phyloP scores from a whole-genome alignment of 30 jellyfish, hydroid and myxozoan species.

The Turritopsis rubra region DNA sequence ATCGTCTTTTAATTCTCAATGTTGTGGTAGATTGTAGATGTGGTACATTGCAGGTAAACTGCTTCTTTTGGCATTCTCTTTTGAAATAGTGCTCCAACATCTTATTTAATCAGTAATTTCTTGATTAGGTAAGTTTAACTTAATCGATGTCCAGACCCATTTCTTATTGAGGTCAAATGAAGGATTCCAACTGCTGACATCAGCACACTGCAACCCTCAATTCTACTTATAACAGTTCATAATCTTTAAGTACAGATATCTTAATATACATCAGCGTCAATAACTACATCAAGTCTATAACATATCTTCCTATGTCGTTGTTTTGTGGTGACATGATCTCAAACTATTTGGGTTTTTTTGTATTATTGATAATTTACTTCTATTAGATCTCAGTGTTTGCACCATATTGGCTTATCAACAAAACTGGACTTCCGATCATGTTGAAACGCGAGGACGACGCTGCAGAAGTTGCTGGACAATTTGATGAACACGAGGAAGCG shows the following conservation, averaged over 20 bases:
- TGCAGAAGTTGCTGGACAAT: slow-evolving; percentile 95
- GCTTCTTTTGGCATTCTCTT: too few relatives aligned
- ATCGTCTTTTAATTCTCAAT: slow-evolving; percentile 70
- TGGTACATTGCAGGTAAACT: slow-evolving; percentile 79
- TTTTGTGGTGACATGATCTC: too few relatives aligned
- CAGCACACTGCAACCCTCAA: too few relatives aligned
- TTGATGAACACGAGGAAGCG: slow-evolving; percentile 97
- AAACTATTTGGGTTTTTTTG: slow-evolving; percentile 9
- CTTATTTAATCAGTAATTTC: too few relatives aligned
- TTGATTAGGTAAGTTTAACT: not conserved
- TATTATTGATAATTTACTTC: not conserved
- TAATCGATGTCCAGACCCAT: not conserved
- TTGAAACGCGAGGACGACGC: slow-evolving; percentile 93
- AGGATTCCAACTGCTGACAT: too few relatives aligned
- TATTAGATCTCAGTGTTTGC: slow-evolving; percentile 84
- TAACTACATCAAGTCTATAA: too few relatives aligned
- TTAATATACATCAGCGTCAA: too few relatives aligned
- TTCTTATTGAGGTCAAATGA: too few relatives aligned
- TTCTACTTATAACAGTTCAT: too few relatives aligned
- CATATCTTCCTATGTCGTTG: too few relatives aligned
- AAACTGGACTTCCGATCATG: slow-evolving; percentile 88
- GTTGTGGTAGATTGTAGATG: slow-evolving; percentile 53
- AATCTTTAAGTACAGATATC: too few relatives aligned
- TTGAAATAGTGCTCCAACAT: too few relatives aligned
- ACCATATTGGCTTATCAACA: slow-evolving; percentile 92